Percentiles rank a stretch among this genome's conserved stretches.
phyloP scores from a whole-genome alignment of 2,888 invertebrate genomes.

The Pogonocherus hispidulus region DNA sequence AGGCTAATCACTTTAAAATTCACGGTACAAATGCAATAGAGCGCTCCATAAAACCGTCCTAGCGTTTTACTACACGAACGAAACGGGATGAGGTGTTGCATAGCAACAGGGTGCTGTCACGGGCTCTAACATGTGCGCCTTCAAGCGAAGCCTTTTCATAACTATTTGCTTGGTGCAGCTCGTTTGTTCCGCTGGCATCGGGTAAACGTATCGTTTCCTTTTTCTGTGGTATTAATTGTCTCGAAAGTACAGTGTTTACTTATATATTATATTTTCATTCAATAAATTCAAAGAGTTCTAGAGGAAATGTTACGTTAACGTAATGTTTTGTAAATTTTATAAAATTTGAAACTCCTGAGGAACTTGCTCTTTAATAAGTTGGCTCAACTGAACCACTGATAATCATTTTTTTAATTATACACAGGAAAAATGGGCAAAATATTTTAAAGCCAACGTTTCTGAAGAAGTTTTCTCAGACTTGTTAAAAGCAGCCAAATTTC shows the following conservation, averaged over 20 bases:
- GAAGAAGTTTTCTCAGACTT: no score
- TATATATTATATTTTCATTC: no score
- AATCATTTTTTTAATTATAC: no score
- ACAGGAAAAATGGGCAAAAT: no score
- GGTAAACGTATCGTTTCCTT: background rate
- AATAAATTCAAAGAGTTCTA: background rate
- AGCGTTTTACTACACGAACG: background rate
- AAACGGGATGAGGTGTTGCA: background rate
- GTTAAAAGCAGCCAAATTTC: no score
- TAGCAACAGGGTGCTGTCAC: slow-evolving; percentile 4
- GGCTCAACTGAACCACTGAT: no score
- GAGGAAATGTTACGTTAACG: no score
- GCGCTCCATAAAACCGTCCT: background rate
- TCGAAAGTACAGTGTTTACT: background rate
- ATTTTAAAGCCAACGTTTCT: no score
- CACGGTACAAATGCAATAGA: background rate
- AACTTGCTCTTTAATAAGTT: no score
- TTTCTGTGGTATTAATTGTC: background rate
- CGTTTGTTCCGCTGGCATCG: background rate
- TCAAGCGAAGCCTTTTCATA: background rate
- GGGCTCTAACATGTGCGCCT: slow-evolving; percentile 1
- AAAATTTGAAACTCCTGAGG: no score
- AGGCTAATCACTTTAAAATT: background rate
- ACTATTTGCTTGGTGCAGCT: background rate
- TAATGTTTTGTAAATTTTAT: no score